These are phyloP conservation scores for Drosophila oshimai DNA, from an alignment of 1,140 invertebrate species.

Conservation along the genomic window DNA sequence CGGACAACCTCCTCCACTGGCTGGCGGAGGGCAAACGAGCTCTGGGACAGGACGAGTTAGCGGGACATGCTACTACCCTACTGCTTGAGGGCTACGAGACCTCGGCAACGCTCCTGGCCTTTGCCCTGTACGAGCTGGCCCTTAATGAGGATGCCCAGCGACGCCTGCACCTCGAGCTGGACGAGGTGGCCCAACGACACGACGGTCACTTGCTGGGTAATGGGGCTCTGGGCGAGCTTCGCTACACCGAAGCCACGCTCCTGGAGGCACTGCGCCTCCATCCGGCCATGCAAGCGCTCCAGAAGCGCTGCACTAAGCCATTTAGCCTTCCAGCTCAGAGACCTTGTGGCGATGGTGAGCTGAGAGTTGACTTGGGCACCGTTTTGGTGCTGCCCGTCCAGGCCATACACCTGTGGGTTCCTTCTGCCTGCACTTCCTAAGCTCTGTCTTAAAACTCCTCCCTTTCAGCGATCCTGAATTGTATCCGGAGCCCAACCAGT, in stretches of 20 bases:
- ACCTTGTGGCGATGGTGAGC: neutral
- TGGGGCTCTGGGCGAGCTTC: slow-evolving; percentile 83
- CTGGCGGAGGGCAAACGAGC: slow-evolving; percentile 3
- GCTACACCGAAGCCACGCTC: slow-evolving; percentile 83
- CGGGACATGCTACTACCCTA: slow-evolving; percentile 58
- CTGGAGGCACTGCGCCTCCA: slow-evolving; percentile 63
- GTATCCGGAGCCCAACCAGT: slow-evolving; percentile 85
- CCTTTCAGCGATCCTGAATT: slow-evolving; percentile 83
- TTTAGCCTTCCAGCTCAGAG: slow-evolving; percentile 42
- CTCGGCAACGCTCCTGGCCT: slow-evolving; percentile 56
- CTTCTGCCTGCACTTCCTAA: too few species aligned
- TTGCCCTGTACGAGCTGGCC: slow-evolving; percentile 82
- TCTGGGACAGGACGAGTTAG: neutral
- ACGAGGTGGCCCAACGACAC: slow-evolving; percentile 69
- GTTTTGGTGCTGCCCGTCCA: slow-evolving; percentile 56
- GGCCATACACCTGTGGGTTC: slow-evolving; percentile 59
- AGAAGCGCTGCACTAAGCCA: slow-evolving; percentile 58
- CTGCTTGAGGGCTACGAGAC: slow-evolving; percentile 72
- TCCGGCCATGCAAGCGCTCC: slow-evolving; percentile 57
- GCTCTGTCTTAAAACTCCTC: neutral
- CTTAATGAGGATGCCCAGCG: slow-evolving; percentile 84
- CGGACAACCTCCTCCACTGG: slow-evolving; percentile 37
- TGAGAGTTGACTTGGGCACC: neutral
- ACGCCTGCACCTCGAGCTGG: slow-evolving; percentile 84
- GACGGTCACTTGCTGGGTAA: slow-evolving; percentile 75